Percentiles rank a stretch among this genome's conserved stretches.
Conservation (phyloP, 2,797 vertebrate species). For the Florisuga fusca region DNA sequence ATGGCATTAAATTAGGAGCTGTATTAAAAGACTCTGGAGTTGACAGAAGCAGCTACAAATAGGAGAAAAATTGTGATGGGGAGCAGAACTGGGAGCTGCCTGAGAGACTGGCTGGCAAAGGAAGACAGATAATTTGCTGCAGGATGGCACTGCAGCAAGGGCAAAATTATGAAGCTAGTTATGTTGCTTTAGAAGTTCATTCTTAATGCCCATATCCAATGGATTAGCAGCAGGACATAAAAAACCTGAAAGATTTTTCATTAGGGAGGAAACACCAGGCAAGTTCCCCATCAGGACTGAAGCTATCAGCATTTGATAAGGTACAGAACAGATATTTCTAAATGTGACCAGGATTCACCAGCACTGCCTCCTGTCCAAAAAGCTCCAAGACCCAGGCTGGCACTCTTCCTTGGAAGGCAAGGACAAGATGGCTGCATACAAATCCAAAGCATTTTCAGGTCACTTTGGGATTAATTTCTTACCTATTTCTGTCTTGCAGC, state of each 20-base stretch:
- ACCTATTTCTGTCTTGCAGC: background rate
- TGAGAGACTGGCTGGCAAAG: background rate
- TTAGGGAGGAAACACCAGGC: background rate
- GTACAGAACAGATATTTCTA: background rate
- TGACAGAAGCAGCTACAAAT: background rate
- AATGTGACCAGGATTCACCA: background rate
- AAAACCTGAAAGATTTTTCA: background rate
- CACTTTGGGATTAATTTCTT: background rate
- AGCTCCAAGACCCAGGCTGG: background rate
- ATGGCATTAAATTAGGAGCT: background rate
- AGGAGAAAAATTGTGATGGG: background rate
- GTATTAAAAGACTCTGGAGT: background rate
- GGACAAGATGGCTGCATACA: background rate
- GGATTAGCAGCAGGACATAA: constrained; percentile 34
- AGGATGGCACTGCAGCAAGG: background rate
- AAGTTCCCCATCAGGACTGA: background rate
- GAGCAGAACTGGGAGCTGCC: background rate
- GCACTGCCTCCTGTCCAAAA: background rate
- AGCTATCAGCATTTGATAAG: background rate
- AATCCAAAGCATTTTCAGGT: background rate
- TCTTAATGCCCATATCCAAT: background rate
- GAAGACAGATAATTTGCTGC: background rate
- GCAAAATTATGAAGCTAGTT: background rate
- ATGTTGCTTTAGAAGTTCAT: background rate
- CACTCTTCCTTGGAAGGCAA: background rate